These are phyloP conservation scores for Poeciliopsis retropinna DNA, from an alignment of 2,113 vertebrate species.

Conservation along the genomic window DNA sequence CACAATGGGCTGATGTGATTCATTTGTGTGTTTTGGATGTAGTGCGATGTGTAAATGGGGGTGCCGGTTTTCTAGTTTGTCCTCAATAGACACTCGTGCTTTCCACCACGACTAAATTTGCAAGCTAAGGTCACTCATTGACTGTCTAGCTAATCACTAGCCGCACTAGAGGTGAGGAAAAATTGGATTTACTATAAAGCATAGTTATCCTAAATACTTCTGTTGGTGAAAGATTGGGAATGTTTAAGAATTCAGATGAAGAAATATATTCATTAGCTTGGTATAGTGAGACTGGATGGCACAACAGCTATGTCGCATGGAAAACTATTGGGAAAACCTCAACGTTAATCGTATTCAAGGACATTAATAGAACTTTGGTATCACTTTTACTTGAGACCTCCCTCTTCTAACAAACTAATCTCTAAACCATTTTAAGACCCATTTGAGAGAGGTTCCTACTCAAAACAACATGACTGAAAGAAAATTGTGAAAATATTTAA, in stretches of 20 bases:
- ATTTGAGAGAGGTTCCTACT: not conserved
- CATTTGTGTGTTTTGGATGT: conserved; percentile 60
- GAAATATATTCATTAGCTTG: not conserved
- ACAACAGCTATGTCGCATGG: not conserved
- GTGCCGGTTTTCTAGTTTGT: conserved; percentile 43
- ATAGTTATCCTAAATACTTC: not conserved
- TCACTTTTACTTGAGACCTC: not conserved
- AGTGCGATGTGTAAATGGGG: conserved; percentile 61
- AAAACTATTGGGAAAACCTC: not conserved
- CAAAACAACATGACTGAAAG: not conserved
- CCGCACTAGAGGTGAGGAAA: not conserved
- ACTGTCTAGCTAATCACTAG: not conserved
- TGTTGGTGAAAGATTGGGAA: not conserved
- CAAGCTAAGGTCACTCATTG: conserved; percentile 15
- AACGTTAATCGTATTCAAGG: not conserved
- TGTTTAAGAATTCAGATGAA: not conserved
- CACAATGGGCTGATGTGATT: conserved; percentile 66
- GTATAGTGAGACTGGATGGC: not conserved
- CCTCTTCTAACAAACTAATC: not conserved
- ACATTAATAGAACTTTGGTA: not conserved
- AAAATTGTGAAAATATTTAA: not conserved
- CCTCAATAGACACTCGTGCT: conserved; percentile 33
- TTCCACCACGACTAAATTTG: conserved; percentile 16
- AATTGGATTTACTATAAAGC: not conserved
- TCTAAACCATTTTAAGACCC: not conserved